A percentile compares a stretch with the other conserved stretches of the same genome.
Conservation (phyloP, 2,797 vertebrate species). For the Okamejei kenojei region DNA sequence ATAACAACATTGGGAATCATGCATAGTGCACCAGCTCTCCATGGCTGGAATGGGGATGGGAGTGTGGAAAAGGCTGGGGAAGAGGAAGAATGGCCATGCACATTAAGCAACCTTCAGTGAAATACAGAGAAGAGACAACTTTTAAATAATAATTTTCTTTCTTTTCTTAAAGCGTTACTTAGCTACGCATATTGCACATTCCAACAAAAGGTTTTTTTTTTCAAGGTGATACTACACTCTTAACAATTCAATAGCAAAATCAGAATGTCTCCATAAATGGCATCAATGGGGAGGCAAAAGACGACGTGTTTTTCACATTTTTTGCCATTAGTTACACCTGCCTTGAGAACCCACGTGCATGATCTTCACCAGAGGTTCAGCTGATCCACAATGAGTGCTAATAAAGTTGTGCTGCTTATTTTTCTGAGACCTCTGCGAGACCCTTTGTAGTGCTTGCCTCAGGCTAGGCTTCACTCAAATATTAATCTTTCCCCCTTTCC, state of each 20-base stretch:
- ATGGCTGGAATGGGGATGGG: neutral
- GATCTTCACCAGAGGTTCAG: neutral
- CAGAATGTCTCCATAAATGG: neutral
- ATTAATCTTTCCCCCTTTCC: conserved; percentile 42
- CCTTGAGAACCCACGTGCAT: neutral
- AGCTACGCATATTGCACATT: conserved; percentile 92
- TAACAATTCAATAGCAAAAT: conserved; percentile 12
- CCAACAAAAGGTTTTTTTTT: conserved; percentile 67
- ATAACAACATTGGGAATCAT: neutral
- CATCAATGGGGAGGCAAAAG: conserved; percentile 57
- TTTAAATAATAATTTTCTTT: conserved; percentile 45
- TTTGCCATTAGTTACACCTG: neutral
- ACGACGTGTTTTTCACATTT: conserved; percentile 44
- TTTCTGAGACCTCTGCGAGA: conserved; percentile 33
- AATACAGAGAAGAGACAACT: conserved; percentile 47
- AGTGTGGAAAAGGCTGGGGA: no score
- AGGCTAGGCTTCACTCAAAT: conserved; percentile 47
- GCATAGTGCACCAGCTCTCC: neutral
- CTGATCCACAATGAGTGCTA: neutral
- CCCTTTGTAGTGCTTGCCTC: conserved; percentile 50
- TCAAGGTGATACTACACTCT: neutral
- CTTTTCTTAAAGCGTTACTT: conserved; percentile 61
- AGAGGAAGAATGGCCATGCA: conserved; percentile 16
- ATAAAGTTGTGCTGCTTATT: conserved; percentile 9
- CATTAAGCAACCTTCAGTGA: conserved; percentile 43